Evolutionary conservation across 2,113 vertebrate genomes (phyloP), one percentile per base, ranked within the genome.

Genomic region (Siniperca chuatsi): DNA sequence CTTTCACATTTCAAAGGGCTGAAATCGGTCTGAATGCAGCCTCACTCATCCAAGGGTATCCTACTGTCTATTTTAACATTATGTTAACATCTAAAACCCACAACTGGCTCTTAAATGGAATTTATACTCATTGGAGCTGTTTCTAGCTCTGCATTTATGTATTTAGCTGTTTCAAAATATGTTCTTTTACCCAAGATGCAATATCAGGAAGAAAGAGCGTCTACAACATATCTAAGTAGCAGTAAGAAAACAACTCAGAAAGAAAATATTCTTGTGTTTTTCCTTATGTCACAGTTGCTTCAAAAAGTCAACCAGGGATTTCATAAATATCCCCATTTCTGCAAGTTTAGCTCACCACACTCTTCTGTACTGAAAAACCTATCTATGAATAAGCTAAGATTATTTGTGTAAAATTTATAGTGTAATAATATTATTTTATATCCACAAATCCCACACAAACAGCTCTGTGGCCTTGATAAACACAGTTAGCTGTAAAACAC

Each of bases 391-490:
- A 46, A 25, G 48, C 48, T 25, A 3, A 37, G 29, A n/a, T 23
- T 11, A 48, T 71, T 33, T 3, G 21, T 54, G 33, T 23, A 52
- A 81, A 78, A 61, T 44, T 25, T 0, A 75, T 68, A 16, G 16
- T 33, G 29, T 74, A 25, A 25, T 83, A 52, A 20, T 55, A 3
- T 60, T 25, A n/a, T 55, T 80, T 35, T 11, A 33, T 42, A 20
- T 78, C 67, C 42, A 54, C 9, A 25, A 37, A 79, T 74, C 15
- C 8, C 13, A 46, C 44, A 50, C 61, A 55, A 67, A 64, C 42
- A 13, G 11, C 61, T 20, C 48, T 29, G 44, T 18, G 58, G 54
- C 29, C 15, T 57, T 55, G 20, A 55, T 57, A 44, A 66, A 72
- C 29, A 46, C n/a, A 42, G 70, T 35, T 18, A 58, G 33, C 65